Evolutionary conservation across 2,113 vertebrate genomes (phyloP).

Genomic region (Peromyscus maniculatus): DNA sequence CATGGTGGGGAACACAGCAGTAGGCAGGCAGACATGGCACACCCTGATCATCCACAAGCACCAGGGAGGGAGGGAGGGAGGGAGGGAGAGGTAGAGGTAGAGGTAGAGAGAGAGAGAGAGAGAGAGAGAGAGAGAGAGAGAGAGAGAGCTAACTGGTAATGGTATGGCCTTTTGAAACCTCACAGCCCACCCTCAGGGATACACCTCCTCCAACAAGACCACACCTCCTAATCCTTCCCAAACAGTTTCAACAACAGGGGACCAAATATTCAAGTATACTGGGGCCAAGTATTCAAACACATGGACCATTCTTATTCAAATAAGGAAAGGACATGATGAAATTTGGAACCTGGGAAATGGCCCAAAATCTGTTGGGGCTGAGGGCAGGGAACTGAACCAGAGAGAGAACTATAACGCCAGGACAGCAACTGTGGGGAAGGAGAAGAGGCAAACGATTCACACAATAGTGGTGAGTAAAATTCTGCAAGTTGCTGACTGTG

Average conservation of each 20-base stretch:
- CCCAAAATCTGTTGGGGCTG: neutral
- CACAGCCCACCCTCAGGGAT: neutral
- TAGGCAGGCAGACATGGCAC: neutral
- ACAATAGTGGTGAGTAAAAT: neutral
- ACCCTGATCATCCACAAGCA: neutral
- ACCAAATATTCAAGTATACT: neutral
- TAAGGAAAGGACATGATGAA: neutral
- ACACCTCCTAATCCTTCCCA: neutral
- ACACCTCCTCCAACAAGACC: neutral
- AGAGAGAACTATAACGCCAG: neutral
- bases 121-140: neutral
- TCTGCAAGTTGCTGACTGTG: neutral
- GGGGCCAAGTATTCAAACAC: neutral
- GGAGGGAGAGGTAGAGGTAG: neutral
- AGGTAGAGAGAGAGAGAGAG: neutral
- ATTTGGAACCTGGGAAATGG: neutral
- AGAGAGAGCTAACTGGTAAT: neutral
- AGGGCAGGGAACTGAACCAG: neutral
- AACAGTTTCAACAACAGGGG: neutral
- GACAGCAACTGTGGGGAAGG: neutral
- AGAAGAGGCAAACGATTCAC: neutral
- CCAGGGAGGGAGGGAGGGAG: too few species aligned
- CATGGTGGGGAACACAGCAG: neutral
- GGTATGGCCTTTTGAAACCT: neutral
- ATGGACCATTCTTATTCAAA: neutral